Base-by-base conservation (phyloP, 2,888 invertebrate genomes). In the Pyrrhia umbra region DNA sequence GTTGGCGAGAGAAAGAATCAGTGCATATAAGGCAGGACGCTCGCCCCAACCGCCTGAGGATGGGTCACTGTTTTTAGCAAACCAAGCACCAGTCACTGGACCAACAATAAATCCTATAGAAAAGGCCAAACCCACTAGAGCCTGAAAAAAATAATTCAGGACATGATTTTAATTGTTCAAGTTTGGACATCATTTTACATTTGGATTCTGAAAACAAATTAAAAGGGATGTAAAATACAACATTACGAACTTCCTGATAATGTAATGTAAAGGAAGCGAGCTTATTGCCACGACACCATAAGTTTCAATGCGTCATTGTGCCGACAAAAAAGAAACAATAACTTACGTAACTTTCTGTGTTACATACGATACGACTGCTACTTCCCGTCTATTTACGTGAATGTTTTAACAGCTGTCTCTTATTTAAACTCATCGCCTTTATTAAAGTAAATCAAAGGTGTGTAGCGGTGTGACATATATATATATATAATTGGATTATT, bases 61-160 rank as follows among this genome's bases (percentile, higher is more conserved):
- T 1, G 71, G 66, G 82, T 95, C 95, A 83, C 96, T 96, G 3
- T 96, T 96, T 79, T 95, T 95, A 1, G 98, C 97, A 89, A 98
- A 98, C 88, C 96, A 95, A 4, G 99, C 99, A 21, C 99, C 99
- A 73, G 99, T 98, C 90, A 98, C 95, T 2, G 99, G 99, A 0
- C 99, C 99, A 68, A 99, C 94, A 81, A 99, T 98, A 92, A 99
- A 99, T n/a, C 99, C 99, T 67, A 99, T 92, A 1, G 99, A 99
- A 93, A 99, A 99, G 6, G 99, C 99, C 80, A 99, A 97, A 10
- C 99, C 99, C 69, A 99, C 97, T 55, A 99, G 92, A n/a, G 99
- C 99, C 98, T 98, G 94, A 83, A 95, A 95, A 39, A 16, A 21
- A 45, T 23, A 50, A 2, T 18, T 18, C 30, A 13, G 2, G 8